phyloP scores from a whole-genome alignment of 2,888 invertebrate species.

The Macrophya alboannulata region DNA sequence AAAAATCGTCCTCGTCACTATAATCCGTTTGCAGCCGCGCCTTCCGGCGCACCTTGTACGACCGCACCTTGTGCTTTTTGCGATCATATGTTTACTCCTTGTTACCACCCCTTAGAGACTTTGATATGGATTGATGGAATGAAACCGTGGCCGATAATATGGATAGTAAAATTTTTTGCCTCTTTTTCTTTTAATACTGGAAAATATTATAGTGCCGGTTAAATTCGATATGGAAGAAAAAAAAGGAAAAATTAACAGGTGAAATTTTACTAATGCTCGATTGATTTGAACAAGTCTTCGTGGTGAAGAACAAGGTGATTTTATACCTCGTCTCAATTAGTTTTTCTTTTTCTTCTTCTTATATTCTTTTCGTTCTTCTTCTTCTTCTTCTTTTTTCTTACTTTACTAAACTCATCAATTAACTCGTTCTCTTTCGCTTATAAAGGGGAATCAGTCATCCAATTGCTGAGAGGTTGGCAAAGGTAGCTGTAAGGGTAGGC shows the following conservation, averaged over 20 bases:
- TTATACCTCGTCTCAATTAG: not conserved
- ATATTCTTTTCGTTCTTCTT: not conserved
- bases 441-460: constrained; percentile 29
- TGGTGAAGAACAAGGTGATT: not conserved
- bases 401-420: constrained; percentile 34
- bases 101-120: constrained; percentile 12
- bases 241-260: too few relatives aligned
- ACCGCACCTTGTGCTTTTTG: constrained; percentile 47
- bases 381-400: not conserved
- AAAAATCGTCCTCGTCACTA: constrained; percentile 2
- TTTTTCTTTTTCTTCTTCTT: too few relatives aligned
- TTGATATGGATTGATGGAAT: constrained; percentile 16
- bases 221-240: not conserved
- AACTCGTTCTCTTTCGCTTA: not conserved
- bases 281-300: not conserved
- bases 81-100: not conserved
- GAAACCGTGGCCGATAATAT: not conserved
- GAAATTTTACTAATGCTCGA: not conserved
- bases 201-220: not conserved
- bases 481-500: not conserved
- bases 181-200: not conserved
- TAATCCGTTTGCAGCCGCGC: constrained; percentile 32
- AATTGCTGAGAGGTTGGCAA: constrained; percentile 20
- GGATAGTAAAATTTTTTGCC: not conserved
- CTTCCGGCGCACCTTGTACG: constrained; percentile 35